These are phyloP conservation scores for Platerodrilus igneus DNA, from an alignment of 2,888 invertebrate species.

Conservation along the genomic window DNA sequence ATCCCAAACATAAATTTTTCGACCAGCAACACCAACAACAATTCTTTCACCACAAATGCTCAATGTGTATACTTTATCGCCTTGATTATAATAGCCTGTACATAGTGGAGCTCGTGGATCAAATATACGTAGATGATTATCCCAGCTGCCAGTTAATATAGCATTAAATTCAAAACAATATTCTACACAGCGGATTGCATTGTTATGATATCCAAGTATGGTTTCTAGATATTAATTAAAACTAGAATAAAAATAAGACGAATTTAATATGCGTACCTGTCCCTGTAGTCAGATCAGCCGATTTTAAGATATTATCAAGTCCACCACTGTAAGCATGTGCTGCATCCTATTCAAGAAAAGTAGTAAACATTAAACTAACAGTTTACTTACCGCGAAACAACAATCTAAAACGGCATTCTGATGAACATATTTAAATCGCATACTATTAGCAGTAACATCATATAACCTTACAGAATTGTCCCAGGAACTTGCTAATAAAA, in stretches of 20 bases:
- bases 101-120: constrained; percentile 82
- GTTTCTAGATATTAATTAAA: too few species aligned
- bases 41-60: constrained; percentile 92
- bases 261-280: constrained; percentile 40
- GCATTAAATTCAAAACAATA: constrained; percentile 85
- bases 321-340: constrained; percentile 94
- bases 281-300: constrained; percentile 88
- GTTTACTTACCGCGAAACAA: constrained; percentile 68
- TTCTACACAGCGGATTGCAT: constrained; percentile 90
- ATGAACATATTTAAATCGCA: constrained; percentile 85
- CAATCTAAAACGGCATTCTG: constrained; percentile 87
- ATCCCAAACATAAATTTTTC: constrained; percentile 96
- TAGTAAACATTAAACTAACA: constrained; percentile 16
- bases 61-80: constrained; percentile 86
- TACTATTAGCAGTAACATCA: constrained; percentile 82
- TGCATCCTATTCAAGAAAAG: constrained; percentile 68
- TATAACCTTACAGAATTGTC: constrained; percentile 90
- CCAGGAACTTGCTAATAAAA: constrained; percentile 95
- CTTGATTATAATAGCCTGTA: constrained; percentile 79
- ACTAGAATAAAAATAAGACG: constrained; percentile 9
- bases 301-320: constrained; percentile 83
- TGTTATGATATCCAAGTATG: constrained; percentile 81
- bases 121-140: constrained; percentile 94
- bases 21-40: constrained; percentile 92
- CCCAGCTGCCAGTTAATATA: constrained; percentile 95